Base-by-base conservation (phyloP, 2,113 vertebrate genomes). In the Urocynchramus pylzowi region DNA sequence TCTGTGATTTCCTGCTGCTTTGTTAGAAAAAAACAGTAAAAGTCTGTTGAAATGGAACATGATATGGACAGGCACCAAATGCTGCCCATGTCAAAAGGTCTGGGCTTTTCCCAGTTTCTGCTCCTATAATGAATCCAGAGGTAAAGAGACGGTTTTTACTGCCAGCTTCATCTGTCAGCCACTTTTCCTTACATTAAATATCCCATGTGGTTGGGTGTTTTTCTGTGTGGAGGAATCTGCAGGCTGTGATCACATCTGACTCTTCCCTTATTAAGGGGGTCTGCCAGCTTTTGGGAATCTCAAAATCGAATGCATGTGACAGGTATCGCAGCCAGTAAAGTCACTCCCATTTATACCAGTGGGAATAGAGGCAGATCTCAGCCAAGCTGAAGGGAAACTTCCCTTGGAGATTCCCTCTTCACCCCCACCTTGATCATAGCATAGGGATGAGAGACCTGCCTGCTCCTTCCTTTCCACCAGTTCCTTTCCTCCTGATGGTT, bases 241-340 rank as follows among this genome's bases (percentile, higher is more conserved):
- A 53, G 45, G 13, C 41, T 60, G n/a, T 52, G 35, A 47, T 50
- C 70, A n/a, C 26, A n/a, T 56, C 33, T 59, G 45, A 31, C 57
- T 41, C 57, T 41, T 37, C 27, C 44, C 33, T 47, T 42, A 9
- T 49, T 44, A 18, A 56, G 22, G 26, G 33, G 16, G 6, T 73
- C 54, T 57, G 59, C 16, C 26, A 65, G 54, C 63, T 65, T 76
- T 67, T 52, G 54, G 1, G 2, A 18, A 15, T 88, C 63, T 70
- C 70, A 73, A 33, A 91, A 37, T 3, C 0, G 0, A 71, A 10
- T 35, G 68, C 13, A 7, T 26, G 37, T 71, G 57, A 5, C 21
- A 26, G 70, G 19, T 28, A 37, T 50, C 67, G 14, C 28, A 49
- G 53, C 26, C 57, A 11, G 13, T 24, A 11, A 69, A 88, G 70